These are phyloP conservation scores for Patiria pectinifera DNA, from an alignment of 53 echinoderm and acorn worm species.

Conservation along the genomic window DNA sequence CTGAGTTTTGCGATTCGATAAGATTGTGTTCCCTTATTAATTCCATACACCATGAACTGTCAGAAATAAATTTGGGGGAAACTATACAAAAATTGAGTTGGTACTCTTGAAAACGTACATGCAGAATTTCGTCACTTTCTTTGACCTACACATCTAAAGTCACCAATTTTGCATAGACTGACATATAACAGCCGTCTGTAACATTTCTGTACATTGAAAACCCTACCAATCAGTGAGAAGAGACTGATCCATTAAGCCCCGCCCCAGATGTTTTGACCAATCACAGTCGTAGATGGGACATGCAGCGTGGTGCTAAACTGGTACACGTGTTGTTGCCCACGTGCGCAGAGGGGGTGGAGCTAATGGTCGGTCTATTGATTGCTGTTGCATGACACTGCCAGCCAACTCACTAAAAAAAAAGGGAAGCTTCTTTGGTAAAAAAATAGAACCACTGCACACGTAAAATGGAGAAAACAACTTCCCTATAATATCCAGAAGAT, in stretches of 20 bases:
- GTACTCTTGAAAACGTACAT: background rate
- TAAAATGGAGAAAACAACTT: background rate
- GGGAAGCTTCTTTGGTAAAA: slow-evolving; percentile 24
- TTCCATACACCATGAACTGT: background rate
- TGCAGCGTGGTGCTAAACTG: no score
- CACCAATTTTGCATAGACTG: slow-evolving; percentile 37
- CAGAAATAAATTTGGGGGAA: background rate
- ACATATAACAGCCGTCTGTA: background rate
- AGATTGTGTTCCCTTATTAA: background rate
- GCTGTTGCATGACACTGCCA: background rate
- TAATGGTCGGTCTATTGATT: background rate
- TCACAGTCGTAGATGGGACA: no score
- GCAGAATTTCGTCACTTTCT: background rate
- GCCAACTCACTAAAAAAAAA: background rate
- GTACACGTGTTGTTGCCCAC: no score
- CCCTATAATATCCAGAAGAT: slow-evolving; percentile 8
- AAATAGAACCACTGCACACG: slow-evolving; percentile 22
- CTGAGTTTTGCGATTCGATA: background rate
- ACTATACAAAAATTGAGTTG: background rate
- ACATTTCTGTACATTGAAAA: background rate
- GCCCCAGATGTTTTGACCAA: background rate
- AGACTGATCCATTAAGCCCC: background rate
- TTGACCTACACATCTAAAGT: background rate
- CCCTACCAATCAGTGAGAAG: background rate
- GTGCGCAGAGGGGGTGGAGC: no score